phyloP scores from a whole-genome alignment of 2,797 vertebrate species.

The Brachyrhaphis roseni region DNA sequence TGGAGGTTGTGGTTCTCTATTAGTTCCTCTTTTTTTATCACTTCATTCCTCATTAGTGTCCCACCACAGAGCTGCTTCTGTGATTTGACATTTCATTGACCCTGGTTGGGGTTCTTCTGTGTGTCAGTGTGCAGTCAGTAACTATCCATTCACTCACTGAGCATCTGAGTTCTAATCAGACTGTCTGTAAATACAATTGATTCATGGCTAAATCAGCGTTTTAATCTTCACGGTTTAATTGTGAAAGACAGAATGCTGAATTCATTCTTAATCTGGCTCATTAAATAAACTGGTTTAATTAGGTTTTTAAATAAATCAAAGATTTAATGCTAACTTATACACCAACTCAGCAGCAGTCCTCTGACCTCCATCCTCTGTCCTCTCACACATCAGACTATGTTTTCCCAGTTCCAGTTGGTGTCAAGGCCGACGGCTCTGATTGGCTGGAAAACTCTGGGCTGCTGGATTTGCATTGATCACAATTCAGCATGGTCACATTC shows the following conservation, averaged over 20 bases:
- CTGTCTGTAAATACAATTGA: constrained; percentile 3
- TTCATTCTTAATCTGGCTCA: neutral
- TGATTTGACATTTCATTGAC: constrained; percentile 5
- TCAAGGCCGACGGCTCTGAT: constrained; percentile 11
- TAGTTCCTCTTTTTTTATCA: neutral
- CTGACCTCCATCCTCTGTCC: neutral
- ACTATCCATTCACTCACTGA: neutral
- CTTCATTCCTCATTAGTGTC: neutral
- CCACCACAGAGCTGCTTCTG: neutral
- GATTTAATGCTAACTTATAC: neutral
- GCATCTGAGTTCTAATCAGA: constrained; percentile 11
- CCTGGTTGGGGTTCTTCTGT: constrained; percentile 10
- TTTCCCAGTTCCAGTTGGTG: constrained; percentile 13
- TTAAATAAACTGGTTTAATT: neutral
- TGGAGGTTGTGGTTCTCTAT: neutral
- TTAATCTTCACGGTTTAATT: neutral
- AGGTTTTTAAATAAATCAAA: neutral
- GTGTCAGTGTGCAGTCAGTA: constrained; percentile 5
- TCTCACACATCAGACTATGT: neutral
- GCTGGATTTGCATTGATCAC: constrained; percentile 23
- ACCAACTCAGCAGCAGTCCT: neutral
- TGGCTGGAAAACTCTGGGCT: constrained; percentile 4
- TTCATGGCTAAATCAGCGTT: neutral
- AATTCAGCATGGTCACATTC: constrained; percentile 1
- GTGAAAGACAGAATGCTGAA: neutral